Evolutionary conservation across 2,113 vertebrate genomes (phyloP).

Genomic region (Oreochromis tanganicae): DNA sequence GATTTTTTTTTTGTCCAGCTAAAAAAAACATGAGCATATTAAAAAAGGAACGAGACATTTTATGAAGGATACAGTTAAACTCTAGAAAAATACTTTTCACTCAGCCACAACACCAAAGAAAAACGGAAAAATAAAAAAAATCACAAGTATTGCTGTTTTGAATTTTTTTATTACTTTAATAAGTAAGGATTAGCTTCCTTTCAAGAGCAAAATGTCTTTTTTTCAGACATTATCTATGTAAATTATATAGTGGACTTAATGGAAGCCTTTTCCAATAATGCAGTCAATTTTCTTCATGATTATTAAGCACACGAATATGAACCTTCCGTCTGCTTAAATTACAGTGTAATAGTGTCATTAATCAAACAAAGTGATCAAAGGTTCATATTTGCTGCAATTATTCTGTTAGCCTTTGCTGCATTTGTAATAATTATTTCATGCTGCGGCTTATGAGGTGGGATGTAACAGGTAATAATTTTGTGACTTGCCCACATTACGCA

Average conservation of each 20-base stretch:
- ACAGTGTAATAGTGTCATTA: constrained; percentile 21
- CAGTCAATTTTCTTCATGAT: constrained; percentile 16
- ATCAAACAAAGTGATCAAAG: constrained; percentile 18
- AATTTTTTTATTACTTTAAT: background rate
- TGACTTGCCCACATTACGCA: background rate
- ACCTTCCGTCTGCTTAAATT: constrained; percentile 33
- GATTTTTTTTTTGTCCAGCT: background rate
- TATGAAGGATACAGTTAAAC: background rate
- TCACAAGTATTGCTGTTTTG: fast-evolving
- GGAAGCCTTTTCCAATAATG: constrained; percentile 11
- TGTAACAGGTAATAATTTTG: background rate
- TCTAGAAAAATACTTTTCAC: background rate
- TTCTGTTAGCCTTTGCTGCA: background rate
- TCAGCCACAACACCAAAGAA: fast-evolving
- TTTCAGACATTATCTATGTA: background rate
- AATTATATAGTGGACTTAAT: background rate
- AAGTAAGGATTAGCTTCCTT: background rate
- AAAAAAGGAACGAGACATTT: background rate
- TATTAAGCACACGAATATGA: constrained; percentile 7
- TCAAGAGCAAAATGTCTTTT: background rate
- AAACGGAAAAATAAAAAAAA: background rate
- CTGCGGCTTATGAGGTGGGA: background rate
- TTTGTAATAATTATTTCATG: background rate
- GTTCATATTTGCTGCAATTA: background rate
- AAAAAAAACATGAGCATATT: background rate